These are phyloP conservation scores for Andrena dorsata DNA, from an alignment of 2,888 invertebrate genomes.

Conservation along the genomic window DNA sequence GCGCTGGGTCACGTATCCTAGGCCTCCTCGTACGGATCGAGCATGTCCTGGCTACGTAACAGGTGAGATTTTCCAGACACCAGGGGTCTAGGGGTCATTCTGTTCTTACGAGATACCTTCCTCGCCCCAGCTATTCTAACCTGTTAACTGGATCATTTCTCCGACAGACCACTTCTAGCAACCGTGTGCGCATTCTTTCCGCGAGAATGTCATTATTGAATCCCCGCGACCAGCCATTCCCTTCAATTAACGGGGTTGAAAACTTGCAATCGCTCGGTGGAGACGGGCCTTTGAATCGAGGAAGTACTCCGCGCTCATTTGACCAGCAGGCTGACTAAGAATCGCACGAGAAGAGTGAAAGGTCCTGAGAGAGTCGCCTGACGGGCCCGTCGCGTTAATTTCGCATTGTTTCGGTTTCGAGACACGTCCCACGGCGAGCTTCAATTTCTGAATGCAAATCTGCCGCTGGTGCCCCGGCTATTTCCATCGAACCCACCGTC, in stretches of 20 bases:
- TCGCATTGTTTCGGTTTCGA: conserved; percentile 29
- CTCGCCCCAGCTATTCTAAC: not conserved
- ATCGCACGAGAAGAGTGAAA: not conserved
- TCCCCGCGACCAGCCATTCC: too few relatives aligned
- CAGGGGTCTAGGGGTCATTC: not conserved
- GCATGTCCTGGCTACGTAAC: conserved; percentile 62
- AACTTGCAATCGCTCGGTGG: too few relatives aligned
- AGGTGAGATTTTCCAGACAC: conserved; percentile 63
- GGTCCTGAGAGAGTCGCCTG: not conserved
- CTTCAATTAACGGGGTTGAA: too few relatives aligned
- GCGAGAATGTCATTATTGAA: too few relatives aligned
- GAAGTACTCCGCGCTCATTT: too few relatives aligned
- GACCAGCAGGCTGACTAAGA: too few relatives aligned
- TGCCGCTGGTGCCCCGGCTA: conserved; percentile 7
- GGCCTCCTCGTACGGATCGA: conserved; percentile 52
- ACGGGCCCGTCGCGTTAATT: conserved; percentile 29
- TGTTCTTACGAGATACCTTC: not conserved
- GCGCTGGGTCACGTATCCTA: conserved; percentile 64
- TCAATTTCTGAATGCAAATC: conserved; percentile 53
- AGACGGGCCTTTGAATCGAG: too few relatives aligned
- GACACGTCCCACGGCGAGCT: conserved; percentile 37
- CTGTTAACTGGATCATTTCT: not conserved
- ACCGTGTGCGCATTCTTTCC: too few relatives aligned
- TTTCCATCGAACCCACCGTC: conserved; percentile 51
- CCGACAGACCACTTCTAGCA: not conserved